Conservation (phyloP, 1,140 invertebrate genomes). For the Vollenhovia emeryi region DNA sequence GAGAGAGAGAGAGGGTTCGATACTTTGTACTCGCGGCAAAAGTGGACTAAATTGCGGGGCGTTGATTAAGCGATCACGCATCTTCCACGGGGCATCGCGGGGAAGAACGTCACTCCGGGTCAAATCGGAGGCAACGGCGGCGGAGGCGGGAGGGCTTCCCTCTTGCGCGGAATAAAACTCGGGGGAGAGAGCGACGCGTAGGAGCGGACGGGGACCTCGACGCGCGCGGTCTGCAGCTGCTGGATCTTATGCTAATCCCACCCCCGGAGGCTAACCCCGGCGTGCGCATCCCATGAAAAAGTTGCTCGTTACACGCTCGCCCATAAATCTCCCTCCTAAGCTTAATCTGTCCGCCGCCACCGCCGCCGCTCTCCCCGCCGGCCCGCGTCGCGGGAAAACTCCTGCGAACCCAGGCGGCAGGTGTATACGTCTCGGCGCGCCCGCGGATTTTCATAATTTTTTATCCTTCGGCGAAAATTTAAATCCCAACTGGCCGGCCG, state of each 20-base stretch:
- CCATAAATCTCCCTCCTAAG: constrained; percentile 80
- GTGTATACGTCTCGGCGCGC: constrained; percentile 55
- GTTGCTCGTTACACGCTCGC: constrained; percentile 80
- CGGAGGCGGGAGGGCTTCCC: background rate
- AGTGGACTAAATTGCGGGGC: background rate
- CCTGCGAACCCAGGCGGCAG: constrained; percentile 61
- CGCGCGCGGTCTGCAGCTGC: constrained; percentile 75
- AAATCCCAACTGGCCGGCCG: constrained; percentile 32
- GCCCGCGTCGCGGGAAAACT: constrained; percentile 65
- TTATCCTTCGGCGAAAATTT: constrained; percentile 74
- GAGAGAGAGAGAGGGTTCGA: background rate
- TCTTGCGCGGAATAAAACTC: constrained; percentile 47
- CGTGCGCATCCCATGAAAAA: constrained; percentile 78
- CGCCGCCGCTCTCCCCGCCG: constrained; percentile 20
- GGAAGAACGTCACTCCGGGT: constrained; percentile 17
- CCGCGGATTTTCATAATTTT: constrained; percentile 75
- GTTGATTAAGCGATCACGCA: constrained; percentile 11
- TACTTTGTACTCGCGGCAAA: background rate
- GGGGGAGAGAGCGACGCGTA: constrained; percentile 24
- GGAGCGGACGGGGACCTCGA: constrained; percentile 47
- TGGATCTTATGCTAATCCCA: constrained; percentile 80
- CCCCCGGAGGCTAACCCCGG: constrained; percentile 73
- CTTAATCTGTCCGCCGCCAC: constrained; percentile 78
- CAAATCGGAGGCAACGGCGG: constrained; percentile 9
- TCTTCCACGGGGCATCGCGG: background rate